Percentiles rank a stretch among this genome's conserved stretches.
Conservation (phyloP, 1,140 invertebrate species). For the Drosophila sturtevanti region DNA sequence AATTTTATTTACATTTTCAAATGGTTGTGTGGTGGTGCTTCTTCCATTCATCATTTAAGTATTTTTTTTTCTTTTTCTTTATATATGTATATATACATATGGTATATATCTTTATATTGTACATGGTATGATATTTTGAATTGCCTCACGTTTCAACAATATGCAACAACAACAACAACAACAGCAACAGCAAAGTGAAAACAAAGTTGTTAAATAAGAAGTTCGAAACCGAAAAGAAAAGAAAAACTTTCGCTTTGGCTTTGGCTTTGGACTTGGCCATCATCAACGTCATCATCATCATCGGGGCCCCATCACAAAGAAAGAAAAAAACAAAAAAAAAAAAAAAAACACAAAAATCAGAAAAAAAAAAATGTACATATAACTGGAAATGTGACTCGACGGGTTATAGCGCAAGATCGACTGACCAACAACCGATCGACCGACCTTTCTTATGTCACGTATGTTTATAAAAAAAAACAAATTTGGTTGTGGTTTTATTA, state of each 20-base stretch:
- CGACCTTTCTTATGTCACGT: slow-evolving; percentile 24
- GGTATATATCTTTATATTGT: background rate
- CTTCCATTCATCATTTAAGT: slow-evolving; percentile 8
- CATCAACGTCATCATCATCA: background rate
- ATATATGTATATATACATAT: background rate
- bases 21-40: no score
- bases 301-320: background rate
- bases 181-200: slow-evolving; percentile 10
- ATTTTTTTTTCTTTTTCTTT: background rate
- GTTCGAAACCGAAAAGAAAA: slow-evolving; percentile 5
- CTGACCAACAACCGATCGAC: background rate
- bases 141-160: slow-evolving; percentile 12
- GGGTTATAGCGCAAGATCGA: background rate
- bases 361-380: background rate
- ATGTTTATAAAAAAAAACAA: slow-evolving; percentile 14
- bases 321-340: background rate
- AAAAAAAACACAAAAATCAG: background rate
- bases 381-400: slow-evolving; percentile 24
- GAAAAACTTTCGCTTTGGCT: slow-evolving; percentile 13
- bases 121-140: slow-evolving; percentile 16
- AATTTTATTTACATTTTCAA: background rate
- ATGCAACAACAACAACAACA: background rate
- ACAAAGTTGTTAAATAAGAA: slow-evolving; percentile 19
- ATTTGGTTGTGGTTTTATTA: slow-evolving; percentile 1
- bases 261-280: slow-evolving; percentile 16